Percentiles rank a stretch among this genome's conserved stretches.
Conservation (phyloP, 2,888 invertebrate genomes). For the Conops quadrifasciatus region DNA sequence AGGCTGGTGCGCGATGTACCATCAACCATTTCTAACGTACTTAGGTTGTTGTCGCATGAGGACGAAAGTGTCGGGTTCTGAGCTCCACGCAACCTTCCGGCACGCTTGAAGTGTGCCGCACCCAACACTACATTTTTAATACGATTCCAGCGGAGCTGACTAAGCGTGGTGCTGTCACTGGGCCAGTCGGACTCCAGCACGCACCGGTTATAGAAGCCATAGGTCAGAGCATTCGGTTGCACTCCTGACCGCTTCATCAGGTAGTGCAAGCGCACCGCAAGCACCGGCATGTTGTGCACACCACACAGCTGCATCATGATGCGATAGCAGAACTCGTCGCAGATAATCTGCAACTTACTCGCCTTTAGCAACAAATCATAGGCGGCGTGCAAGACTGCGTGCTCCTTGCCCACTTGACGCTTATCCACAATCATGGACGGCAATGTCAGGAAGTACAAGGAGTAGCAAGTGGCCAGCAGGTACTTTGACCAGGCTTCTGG, state of each 20-base stretch:
- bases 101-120: slow-evolving; percentile 86
- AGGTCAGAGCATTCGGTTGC: slow-evolving; percentile 97
- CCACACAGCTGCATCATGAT: slow-evolving; percentile 99
- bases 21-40: slow-evolving; percentile 62
- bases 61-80: slow-evolving; percentile 63
- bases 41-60: slow-evolving; percentile 63
- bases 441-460: slow-evolving; percentile 95
- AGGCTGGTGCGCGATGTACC: slow-evolving; percentile 65
- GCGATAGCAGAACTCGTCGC: slow-evolving; percentile 97
- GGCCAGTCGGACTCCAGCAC: slow-evolving; percentile 97
- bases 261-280: slow-evolving; percentile 91
- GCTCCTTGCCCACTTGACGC: slow-evolving; percentile 76
- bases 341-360: slow-evolving; percentile 83
- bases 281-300: slow-evolving; percentile 88
- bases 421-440: slow-evolving; percentile 83
- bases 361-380: slow-evolving; percentile 89
- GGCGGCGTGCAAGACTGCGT: slow-evolving; percentile 79
- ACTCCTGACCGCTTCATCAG: slow-evolving; percentile 93
- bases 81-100: slow-evolving; percentile 72
- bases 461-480: slow-evolving; percentile 86
- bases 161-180: slow-evolving; percentile 75
- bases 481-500: slow-evolving; percentile 95
- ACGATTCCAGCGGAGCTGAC: slow-evolving; percentile 92
- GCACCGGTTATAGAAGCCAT: slow-evolving; percentile 83
- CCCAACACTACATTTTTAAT: slow-evolving; percentile 90